These are phyloP conservation scores for Serranus cabrilla DNA, from an alignment of 2,797 vertebrate genomes.

Conservation along the genomic window DNA sequence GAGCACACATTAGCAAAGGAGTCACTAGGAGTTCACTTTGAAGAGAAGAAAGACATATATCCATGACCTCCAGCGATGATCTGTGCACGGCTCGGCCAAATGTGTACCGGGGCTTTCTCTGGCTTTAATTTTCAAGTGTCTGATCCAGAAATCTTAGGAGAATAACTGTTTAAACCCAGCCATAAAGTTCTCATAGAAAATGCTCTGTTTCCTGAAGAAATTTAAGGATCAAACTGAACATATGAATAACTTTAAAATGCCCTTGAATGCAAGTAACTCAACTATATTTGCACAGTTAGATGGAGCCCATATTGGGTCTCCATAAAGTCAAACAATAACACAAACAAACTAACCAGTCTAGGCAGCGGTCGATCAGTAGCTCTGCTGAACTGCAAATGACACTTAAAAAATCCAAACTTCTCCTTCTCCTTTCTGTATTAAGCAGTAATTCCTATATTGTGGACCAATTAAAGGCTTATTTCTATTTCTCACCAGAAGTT, in stretches of 20 bases:
- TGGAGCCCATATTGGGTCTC: not conserved
- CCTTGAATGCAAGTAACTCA: not conserved
- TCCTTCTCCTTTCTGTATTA: no score
- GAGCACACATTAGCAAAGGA: slow-evolving; percentile 37
- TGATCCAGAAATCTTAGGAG: slow-evolving; percentile 20
- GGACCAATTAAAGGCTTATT: no score
- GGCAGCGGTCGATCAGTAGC: no score
- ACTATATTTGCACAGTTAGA: not conserved
- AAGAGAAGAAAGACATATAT: slow-evolving; percentile 21
- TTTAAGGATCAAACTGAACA: slow-evolving; percentile 8
- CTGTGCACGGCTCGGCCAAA: slow-evolving; percentile 5
- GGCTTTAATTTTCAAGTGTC: slow-evolving; percentile 13
- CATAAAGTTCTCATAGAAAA: not conserved
- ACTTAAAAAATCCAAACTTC: no score
- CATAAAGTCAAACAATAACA: no score
- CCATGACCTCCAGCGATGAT: slow-evolving; percentile 29
- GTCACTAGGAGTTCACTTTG: slow-evolving; percentile 49
- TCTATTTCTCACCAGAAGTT: no score
- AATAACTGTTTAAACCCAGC: slow-evolving; percentile 4
- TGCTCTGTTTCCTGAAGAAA: slow-evolving; percentile 10
- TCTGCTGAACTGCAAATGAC: no score
- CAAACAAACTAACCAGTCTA: no score
- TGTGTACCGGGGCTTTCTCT: not conserved
- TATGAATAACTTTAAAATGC: not conserved
- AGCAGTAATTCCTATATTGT: no score